Evolutionary conservation across 1,140 invertebrate genomes (phyloP), one percentile per base, ranked within the genome.

Genomic region (Calliphora vicina): DNA sequence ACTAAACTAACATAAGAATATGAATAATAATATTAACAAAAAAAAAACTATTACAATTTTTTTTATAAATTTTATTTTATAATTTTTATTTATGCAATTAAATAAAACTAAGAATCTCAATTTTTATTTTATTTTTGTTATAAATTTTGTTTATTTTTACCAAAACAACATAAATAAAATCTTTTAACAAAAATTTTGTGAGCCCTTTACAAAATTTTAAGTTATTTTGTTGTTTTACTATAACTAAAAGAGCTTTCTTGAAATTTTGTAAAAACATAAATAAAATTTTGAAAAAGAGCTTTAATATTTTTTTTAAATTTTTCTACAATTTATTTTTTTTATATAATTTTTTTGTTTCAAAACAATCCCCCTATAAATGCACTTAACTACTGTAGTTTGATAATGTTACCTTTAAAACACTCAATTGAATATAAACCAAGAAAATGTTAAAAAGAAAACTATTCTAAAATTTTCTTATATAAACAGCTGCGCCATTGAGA

Each of bases 251-350:
- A 76, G 35, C 50, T 80, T 83, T 42, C 82, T 25, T 83, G 61
- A 83, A 71, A 83, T 83, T 83, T 80, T 78, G 35, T 78, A 45
- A 0, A 23, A 25, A 78, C 4, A 78, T 12, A 4, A 78, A 78
- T 43, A 78, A 43, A 78, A 45, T 78, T 78, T 78, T 43, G 35
- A 78, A 9, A 23, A 78, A 78, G 74, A 20, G 35, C 74, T 78
- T 78, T 35, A 17, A 5, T 27, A 27, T 13, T 29, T 29, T 73
- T 8, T 35, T 35, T 35, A 35, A 2, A 35, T 73, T 23, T 23
- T 76, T 76, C 42, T 25, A 12, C 17, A 76, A 76, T 20, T 42
- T 6, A 20, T 78, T 25, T 43, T 42, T 76, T 76, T 78, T 78
- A 78, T 29, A 26, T 27, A 29, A 23, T 78, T 42, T 78, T 76